A percentile compares a stretch with the other conserved stretches of the same genome.
phyloP scores from a whole-genome alignment of 2,113 vertebrate genomes.

The Cacatua alba region DNA sequence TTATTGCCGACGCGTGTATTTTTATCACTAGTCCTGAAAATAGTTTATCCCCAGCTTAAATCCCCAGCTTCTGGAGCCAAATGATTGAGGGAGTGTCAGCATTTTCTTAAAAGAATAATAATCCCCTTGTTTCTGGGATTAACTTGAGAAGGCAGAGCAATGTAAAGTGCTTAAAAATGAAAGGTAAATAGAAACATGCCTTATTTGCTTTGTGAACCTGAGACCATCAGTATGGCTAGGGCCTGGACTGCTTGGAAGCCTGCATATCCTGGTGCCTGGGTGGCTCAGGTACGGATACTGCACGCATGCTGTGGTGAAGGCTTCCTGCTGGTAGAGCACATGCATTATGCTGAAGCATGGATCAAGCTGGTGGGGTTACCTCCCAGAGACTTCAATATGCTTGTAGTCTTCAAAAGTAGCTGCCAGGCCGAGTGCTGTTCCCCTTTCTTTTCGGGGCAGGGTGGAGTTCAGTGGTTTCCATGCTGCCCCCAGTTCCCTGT shows the following conservation, averaged over 20 bases:
- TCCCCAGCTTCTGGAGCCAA: background rate
- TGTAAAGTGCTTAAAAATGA: background rate
- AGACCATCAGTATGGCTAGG: background rate
- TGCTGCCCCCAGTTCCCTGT: background rate
- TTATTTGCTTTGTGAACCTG: background rate
- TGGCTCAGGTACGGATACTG: background rate
- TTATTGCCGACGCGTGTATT: background rate
- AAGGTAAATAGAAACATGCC: background rate
- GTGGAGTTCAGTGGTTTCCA: background rate
- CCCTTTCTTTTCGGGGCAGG: background rate
- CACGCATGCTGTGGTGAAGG: fast-evolving
- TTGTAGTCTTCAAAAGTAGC: background rate
- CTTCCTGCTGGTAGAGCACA: background rate
- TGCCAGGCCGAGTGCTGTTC: background rate
- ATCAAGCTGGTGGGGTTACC: background rate
- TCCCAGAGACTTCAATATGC: background rate
- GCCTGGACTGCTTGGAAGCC: background rate
- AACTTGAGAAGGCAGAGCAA: background rate
- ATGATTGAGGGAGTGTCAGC: background rate
- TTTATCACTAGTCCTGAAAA: background rate
- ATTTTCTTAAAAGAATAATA: background rate
- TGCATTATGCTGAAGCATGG: background rate
- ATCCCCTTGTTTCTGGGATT: background rate
- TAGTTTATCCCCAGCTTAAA: background rate
- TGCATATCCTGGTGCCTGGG: fast-evolving